These are phyloP conservation scores for Cheilosia urbana DNA, from an alignment of 2,888 invertebrate species.

Conservation along the genomic window DNA sequence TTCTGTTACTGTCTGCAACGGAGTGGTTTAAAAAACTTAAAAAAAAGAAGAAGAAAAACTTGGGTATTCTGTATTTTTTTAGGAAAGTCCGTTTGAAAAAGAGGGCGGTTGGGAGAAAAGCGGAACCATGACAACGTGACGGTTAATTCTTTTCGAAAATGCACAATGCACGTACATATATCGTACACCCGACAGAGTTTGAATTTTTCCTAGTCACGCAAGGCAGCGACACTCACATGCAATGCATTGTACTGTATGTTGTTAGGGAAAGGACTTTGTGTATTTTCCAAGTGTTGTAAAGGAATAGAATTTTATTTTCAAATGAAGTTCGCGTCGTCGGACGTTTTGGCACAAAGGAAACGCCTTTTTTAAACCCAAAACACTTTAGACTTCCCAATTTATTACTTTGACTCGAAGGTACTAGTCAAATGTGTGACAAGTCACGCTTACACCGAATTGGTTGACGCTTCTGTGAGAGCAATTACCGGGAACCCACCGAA, in stretches of 20 bases:
- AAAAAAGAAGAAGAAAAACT: neutral
- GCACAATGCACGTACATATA: neutral
- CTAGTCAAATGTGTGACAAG: too few species aligned
- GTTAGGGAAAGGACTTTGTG: constrained; percentile 38
- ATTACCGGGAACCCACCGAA: too few species aligned
- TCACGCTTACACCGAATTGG: too few species aligned
- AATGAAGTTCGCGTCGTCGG: neutral
- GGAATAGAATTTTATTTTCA: constrained; percentile 14
- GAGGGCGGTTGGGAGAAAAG: neutral
- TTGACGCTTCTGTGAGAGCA: too few species aligned
- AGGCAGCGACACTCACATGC: constrained; percentile 16
- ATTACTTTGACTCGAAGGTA: too few species aligned
- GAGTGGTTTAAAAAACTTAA: too few species aligned
- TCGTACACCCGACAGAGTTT: constrained; percentile 25
- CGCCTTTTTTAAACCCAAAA: neutral
- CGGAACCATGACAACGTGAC: constrained; percentile 30
- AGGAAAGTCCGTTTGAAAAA: neutral
- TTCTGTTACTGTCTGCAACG: constrained; percentile 11
- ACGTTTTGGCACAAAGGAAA: constrained; percentile 8
- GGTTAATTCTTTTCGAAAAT: constrained; percentile 27
- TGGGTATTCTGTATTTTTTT: neutral
- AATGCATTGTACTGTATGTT: constrained; percentile 34
- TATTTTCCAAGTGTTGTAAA: constrained; percentile 26
- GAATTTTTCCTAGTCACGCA: constrained; percentile 60
- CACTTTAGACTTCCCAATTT: too few species aligned